Evolutionary conservation across 2,888 invertebrate species (phyloP), one percentile per base, ranked within the genome.

Genomic region (Blastobasis adustella): DNA sequence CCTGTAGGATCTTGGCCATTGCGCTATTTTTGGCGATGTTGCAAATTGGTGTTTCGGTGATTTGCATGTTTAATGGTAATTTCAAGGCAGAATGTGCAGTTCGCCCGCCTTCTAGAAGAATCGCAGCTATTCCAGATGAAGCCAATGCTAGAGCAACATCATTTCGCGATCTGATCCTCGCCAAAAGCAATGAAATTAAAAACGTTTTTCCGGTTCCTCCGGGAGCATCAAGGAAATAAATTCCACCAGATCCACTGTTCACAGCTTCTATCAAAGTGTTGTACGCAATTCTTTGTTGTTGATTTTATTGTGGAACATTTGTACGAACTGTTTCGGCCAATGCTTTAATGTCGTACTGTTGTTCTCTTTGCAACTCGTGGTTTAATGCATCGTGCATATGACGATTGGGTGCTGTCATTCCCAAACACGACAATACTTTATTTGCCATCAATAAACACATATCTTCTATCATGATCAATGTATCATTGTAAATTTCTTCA

Each of bases 41-140:
- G 52, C 63, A 65, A 45, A 49, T 50, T 58, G 60, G 55, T 38
- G 58, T 59, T 68, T 65, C n/a, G n/a, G n/a, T n/a, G n/a, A n/a
- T n/a, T n/a, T n/a, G n/a, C n/a, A n/a, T n/a, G n/a, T n/a, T n/a
- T 49, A 67, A 44, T 54, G 67, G 63, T 51, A 66, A 61, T 60
- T 71, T 67, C 4, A 69, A 58, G 41, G 62, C 60, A 8, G 66
- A 66, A 66, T 65, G 63, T 42, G 66, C 63, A 53, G 64, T 69
- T 54, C 58, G n/a, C n/a, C n/a, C n/a, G n/a, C n/a, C n/a, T n/a
- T n/a, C n/a, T n/a, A n/a, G n/a, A n/a, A n/a, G n/a, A n/a, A n/a
- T n/a, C n/a, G n/a, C n/a, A n/a, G n/a, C n/a, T n/a, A n/a, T n/a
- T n/a, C n/a, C n/a, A n/a, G 59, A 65, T 47, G 63, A 66, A 53